Conservation (phyloP, 2,797 vertebrate species). For the Bryconaethiops microstoma region DNA sequence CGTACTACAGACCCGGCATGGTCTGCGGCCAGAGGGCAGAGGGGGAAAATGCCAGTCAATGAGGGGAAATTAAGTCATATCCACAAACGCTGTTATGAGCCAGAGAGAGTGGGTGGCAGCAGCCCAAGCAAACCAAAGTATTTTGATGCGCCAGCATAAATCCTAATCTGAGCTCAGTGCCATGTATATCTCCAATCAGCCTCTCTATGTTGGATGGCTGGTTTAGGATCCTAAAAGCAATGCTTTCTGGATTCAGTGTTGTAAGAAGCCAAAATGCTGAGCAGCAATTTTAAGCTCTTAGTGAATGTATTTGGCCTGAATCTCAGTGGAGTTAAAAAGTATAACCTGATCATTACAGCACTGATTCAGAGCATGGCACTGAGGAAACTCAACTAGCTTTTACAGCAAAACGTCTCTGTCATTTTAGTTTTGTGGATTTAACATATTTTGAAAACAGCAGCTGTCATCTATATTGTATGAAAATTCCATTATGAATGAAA, state of each 20-base stretch:
- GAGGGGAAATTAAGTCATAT: conserved; percentile 36
- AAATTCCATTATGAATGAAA: neutral
- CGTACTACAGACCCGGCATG: conserved; percentile 35
- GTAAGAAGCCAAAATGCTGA: conserved; percentile 17
- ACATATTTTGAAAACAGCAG: neutral
- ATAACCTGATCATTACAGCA: conserved; percentile 18
- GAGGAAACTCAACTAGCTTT: neutral
- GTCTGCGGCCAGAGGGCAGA: conserved; percentile 14
- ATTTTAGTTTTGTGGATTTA: neutral
- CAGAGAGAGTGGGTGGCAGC: conserved; percentile 41
- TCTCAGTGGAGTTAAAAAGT: conserved; percentile 1
- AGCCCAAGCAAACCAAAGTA: conserved; percentile 41
- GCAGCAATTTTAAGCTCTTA: conserved; percentile 1
- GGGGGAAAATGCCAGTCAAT: conserved; percentile 17
- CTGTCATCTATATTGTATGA: neutral
- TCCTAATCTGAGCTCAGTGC: conserved; percentile 38
- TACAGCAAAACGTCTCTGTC: neutral
- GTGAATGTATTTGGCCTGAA: neutral
- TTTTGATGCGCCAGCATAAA: conserved; percentile 50
- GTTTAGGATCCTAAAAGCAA: conserved; percentile 39
- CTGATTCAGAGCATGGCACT: conserved; percentile 1
- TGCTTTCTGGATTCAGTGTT: conserved; percentile 30
- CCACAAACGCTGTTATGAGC: conserved; percentile 44
- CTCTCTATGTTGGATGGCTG: conserved; percentile 23
- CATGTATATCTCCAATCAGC: conserved; percentile 47